Conservation (phyloP, 2,797 vertebrate genomes). For the Pygocentrus nattereri region DNA sequence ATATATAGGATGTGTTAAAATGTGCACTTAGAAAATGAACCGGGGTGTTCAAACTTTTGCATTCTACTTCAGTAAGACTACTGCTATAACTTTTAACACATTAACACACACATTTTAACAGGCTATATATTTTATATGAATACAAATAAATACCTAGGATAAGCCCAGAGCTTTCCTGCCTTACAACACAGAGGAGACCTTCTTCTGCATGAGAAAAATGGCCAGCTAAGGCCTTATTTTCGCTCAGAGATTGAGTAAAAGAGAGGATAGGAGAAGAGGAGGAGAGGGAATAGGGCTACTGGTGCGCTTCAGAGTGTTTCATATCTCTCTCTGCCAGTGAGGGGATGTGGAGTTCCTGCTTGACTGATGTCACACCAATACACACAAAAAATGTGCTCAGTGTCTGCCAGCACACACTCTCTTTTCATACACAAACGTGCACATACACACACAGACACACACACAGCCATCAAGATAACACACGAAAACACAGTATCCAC, state of each 20-base stretch:
- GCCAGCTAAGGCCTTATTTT: constrained; percentile 25
- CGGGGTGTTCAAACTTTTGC: no score
- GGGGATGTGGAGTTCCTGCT: constrained; percentile 31
- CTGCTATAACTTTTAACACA: no score
- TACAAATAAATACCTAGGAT: no score
- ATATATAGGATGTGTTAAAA: no score
- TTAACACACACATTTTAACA: no score
- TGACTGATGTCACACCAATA: constrained; percentile 36
- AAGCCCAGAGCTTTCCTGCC: no score
- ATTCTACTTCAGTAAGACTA: no score
- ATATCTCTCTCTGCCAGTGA: constrained; percentile 51
- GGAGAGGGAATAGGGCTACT: neutral
- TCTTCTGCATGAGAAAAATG: neutral
- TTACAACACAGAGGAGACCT: no score
- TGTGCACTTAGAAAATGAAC: no score
- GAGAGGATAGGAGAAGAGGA: neutral
- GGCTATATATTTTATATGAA: no score
- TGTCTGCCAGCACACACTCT: neutral
- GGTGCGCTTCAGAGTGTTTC: constrained; percentile 18
- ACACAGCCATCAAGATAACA: neutral
- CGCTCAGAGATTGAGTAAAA: constrained; percentile 30
- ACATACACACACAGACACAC: neutral
- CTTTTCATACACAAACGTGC: neutral
- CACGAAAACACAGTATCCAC: neutral
- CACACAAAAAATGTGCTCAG: neutral